Percentiles rank a stretch among this genome's conserved stretches.
Conservation (phyloP, 2,113 vertebrate species). For the Corythornis vintsioides region DNA sequence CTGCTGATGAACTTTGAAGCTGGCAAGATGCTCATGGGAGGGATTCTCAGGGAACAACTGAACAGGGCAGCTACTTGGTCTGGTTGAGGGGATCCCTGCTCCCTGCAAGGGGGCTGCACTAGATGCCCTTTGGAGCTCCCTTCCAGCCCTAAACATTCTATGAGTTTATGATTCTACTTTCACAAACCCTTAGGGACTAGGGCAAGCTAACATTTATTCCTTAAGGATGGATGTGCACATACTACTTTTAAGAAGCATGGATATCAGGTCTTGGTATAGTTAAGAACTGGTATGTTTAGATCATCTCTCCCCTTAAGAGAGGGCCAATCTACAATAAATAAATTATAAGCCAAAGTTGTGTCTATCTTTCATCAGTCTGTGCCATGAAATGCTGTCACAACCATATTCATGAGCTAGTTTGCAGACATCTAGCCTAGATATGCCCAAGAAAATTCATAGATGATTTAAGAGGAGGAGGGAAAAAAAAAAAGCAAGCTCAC, state of each 20-base stretch:
- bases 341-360: background rate
- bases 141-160: no score
- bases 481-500: background rate
- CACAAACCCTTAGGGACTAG: background rate
- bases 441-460: background rate
- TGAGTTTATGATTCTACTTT: background rate
- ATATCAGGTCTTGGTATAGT: background rate
- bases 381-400: background rate
- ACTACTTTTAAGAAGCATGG: background rate
- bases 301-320: background rate
- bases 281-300: fast-evolving
- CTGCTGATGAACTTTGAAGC: slow-evolving; percentile 53
- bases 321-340: background rate
- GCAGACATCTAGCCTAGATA: background rate
- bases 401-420: background rate
- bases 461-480: background rate
- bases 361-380: background rate
- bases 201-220: background rate
- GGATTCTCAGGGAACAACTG: background rate
- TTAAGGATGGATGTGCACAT: background rate
- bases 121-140: no score
- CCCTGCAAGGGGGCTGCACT: no score
- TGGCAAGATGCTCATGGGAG: background rate
- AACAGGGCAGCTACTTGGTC: background rate
- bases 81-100: no score